Evolutionary conservation across 37 sponge, comb jelly and placozoan species (phyloP), one percentile per base, ranked within the genome.

Genomic region (Oopsacas minuta): DNA sequence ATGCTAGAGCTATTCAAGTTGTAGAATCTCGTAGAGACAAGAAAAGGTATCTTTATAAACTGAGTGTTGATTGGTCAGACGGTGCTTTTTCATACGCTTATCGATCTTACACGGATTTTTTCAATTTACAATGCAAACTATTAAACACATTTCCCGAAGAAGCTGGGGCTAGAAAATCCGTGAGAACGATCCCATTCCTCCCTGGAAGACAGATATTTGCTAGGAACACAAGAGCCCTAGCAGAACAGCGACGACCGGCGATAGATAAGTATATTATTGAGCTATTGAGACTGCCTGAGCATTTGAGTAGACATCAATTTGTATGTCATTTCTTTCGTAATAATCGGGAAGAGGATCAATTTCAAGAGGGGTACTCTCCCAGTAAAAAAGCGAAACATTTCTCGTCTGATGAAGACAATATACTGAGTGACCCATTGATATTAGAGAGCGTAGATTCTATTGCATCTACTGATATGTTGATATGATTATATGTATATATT

Each of bases 91-190:
- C 92, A 0, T 85, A 85, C 32, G 85, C 81, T 7, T 90, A 82
- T 49, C 82, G 92, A 38, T 82, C 91, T 53, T 94, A 94, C 52
- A 53, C 84, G 23, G 92, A 94, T 0, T 90, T 94, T 52, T 94
- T 94, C 75, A 83, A 92, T 49, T 90, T 90, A 85, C 94, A 94
- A 36, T 94, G 94, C 52, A 52, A 82, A 0, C 86, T 94, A 36
- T 82, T 94, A 37, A 83, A 52, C 85, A 34, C 38, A 37, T 94
- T 92, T 86, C 94, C 92, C 1, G 85, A 89, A 75, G 94, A 94
- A 42, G 90, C 88, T 1, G 92, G 94, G 1, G 17, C 5, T 0
- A 37, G 39, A 28, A 90, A 90, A 23, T 35, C 52, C 0, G 17
- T 23, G 15, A 52, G 94, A 69, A 85, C 81, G 22, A 82, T 94